Evolutionary conservation across 2,888 invertebrate genomes (phyloP), one percentile per base, ranked within the genome.

Genomic region (Catocala fraxini): DNA sequence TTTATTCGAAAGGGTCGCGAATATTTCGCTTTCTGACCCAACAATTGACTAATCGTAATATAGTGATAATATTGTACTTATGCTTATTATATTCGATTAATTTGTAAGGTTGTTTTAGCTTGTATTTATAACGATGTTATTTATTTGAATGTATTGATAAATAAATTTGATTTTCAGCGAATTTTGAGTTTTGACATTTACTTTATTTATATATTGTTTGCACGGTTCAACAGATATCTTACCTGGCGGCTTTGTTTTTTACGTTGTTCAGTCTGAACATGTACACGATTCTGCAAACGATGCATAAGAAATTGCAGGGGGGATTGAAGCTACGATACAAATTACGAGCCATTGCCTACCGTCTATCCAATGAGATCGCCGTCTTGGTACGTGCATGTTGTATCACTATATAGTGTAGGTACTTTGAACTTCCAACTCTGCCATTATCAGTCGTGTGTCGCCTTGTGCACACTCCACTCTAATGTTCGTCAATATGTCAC

Each of bases 261-360:
- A 89, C 97, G 77, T 95, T 99, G 71, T 98, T 98, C 92, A 92
- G 97, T 81, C 98, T 99, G 75, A 99, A 99, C 93, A 96, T 96
- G 70, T 95, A 96, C 63, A 99, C 99, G 45, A 97, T 98, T 33
- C 94, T 97, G 70, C 95, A 97, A 93, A 98, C 98, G 35, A 96
- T 99, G 83, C 97, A 97, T 70, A 97, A 98, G 91, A 99, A 99
- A 94, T 95, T 95, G 59, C 91, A 94, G 70, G 94, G 95, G 73
- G 91, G 95, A 61, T 88, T 95, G 84, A 95, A 95, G 87, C 94
- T 96, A 68, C 94, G 95, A 43, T 96, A 96, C 90, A 95, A 95
- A 77, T 89, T 96, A 73, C 93, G 95, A 71, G 94, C 94, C 53
- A 93, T 94, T 71, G 94, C 93, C 58, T 90, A 93, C 77, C 88